Evolutionary conservation across 64 coral and sea anemone genomes (phyloP), one percentile per base, ranked within the genome.

Genomic region (Montipora foliosa): DNA sequence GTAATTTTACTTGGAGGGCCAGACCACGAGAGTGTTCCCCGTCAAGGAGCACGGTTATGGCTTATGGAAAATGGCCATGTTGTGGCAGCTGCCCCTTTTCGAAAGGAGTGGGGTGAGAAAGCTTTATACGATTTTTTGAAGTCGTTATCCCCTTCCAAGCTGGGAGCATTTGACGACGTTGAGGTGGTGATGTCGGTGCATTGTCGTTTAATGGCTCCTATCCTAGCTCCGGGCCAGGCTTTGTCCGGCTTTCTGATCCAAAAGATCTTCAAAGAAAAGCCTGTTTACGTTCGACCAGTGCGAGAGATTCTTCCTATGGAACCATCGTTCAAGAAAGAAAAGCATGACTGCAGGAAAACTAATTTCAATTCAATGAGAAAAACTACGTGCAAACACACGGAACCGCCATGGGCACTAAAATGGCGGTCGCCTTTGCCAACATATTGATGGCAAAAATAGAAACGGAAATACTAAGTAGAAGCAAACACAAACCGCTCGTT

Each of bases 181-280:
- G 72, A 86, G 73, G 49, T 95, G 8, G 1, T 95, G 46, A 77
- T 95, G 94, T 84, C 82, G 68, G 81, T 91, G 8, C 81, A 95
- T 80, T 55, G 21, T 77, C 84, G 79, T 48, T 83, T 90, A 57
- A 57, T 57, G 53, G 6, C 53, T 57, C 53, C 84, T 57, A 57
- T 57, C 53, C 53, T 57, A 57, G 53, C 53, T 57, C 53, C 53
- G 53, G 53, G 53, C 53, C 80, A 91, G 88, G 50, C 49, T 37
- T 75, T 88, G 25, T 87, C 75, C 71, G 82, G 88, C 52, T 86
- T 91, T 79, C 45, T 91, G 60, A 15, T 95, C 17, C 82, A 91
- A 81, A 95, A 91, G 67, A 69, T 95, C 52, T 95, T 91, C 47
- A 95, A 91, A 80, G 93, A 95, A 48, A 91, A 91, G 88, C 93